A percentile compares a stretch with the other conserved stretches of the same genome.
These are phyloP conservation scores for Acrossocheilus fasciatus DNA, from an alignment of 2,797 vertebrate species.

Conservation along the genomic window DNA sequence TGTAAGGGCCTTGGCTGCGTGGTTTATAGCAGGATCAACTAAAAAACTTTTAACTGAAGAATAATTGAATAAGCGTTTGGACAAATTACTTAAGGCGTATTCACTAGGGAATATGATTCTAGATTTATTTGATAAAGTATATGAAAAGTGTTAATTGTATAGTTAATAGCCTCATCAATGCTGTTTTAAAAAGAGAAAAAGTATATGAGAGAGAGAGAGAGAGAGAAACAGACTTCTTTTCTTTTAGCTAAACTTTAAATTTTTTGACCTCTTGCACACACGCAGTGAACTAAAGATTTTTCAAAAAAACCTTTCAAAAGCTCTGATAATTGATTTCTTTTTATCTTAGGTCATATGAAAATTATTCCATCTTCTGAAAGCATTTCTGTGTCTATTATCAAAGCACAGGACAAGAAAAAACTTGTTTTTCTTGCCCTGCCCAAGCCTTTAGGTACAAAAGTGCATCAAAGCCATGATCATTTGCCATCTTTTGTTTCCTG, in stretches of 20 bases:
- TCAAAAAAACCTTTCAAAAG: neutral
- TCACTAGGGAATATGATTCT: neutral
- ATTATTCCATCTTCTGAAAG: neutral
- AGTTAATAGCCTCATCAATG: neutral
- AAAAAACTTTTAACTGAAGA: neutral
- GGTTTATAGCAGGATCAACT: slow-evolving; percentile 7
- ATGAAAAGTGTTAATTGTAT: neutral
- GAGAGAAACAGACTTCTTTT: neutral
- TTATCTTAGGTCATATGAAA: slow-evolving; percentile 11
- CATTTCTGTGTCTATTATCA: slow-evolving; percentile 1
- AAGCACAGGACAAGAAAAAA: neutral
- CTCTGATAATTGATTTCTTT: neutral
- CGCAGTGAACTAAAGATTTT: neutral
- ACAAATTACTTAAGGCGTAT: neutral
- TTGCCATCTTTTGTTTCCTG: slow-evolving; percentile 14
- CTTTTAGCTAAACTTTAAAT: neutral
- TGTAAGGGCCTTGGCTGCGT: neutral
- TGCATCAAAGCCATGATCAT: slow-evolving; percentile 11
- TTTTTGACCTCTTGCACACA: slow-evolving; percentile 8
- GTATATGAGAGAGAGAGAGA: neutral
- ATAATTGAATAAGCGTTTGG: neutral
- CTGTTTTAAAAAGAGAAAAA: neutral
- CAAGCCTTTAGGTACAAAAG: neutral
- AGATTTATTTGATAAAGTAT: neutral
- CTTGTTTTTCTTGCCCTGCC: neutral